A percentile compares a stretch with the other conserved stretches of the same genome.
phyloP scores from a whole-genome alignment of 2,888 invertebrate species.

The Mantis religiosa region DNA sequence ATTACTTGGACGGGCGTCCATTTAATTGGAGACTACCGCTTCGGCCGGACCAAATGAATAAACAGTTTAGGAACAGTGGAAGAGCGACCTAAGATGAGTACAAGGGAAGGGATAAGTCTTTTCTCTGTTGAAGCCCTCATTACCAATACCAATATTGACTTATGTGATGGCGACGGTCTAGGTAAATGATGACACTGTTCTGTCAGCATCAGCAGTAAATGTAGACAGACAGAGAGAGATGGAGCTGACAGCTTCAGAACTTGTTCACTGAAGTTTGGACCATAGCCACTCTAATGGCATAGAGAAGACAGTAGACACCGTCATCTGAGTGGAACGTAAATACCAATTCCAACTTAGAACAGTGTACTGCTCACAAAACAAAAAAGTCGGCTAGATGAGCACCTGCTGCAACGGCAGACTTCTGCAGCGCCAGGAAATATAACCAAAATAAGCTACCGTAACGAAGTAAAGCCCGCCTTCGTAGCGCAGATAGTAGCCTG shows the following conservation, averaged over 20 bases:
- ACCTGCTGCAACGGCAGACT: no score
- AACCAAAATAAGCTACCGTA: no score
- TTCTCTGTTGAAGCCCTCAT: background rate
- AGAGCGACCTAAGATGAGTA: background rate
- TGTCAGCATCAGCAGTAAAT: background rate
- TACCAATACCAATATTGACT: constrained; percentile 8
- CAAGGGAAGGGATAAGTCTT: background rate
- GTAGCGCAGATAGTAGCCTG: no score
- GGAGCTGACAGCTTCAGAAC: background rate
- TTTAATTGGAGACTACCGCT: background rate
- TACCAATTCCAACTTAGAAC: background rate
- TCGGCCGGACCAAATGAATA: background rate
- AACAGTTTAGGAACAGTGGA: background rate
- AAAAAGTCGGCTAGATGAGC: background rate
- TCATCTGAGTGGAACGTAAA: background rate
- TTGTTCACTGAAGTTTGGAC: background rate
- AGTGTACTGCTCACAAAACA: background rate
- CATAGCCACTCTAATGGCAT: background rate
- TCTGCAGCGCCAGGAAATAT: no score
- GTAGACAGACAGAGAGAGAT: background rate
- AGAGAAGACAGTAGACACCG: background rate
- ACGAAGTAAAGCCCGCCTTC: no score
- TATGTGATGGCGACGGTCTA: background rate
- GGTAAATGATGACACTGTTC: background rate
- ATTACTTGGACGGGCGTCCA: background rate